Evolutionary conservation across 2,888 invertebrate species (phyloP).

Genomic region (Osedax frankpressi): DNA sequence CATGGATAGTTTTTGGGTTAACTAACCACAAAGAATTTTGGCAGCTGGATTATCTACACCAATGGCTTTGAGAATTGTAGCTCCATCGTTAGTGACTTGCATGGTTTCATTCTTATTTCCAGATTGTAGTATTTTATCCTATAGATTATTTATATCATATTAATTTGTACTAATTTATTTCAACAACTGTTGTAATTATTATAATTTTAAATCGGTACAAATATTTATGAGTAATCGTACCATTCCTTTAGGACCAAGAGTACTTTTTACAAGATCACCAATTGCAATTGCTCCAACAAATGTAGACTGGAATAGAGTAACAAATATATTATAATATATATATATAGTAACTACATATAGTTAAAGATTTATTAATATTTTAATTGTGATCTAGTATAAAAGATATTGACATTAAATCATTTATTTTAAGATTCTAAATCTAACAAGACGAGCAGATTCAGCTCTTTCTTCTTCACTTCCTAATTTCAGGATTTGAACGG

Average conservation of each 20-base stretch:
- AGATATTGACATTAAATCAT: too few species aligned
- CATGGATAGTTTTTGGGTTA: too few species aligned
- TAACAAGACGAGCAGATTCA: slow-evolving; percentile 75
- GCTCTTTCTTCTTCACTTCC: slow-evolving; percentile 96
- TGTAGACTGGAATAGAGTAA: slow-evolving; percentile 57
- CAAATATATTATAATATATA: too few species aligned
- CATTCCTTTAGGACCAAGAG: slow-evolving; percentile 98
- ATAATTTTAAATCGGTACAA: not conserved
- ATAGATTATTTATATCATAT: slow-evolving; percentile 17
- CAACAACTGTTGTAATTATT: not conserved
- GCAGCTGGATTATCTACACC: slow-evolving; percentile 98
- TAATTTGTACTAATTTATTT: not conserved
- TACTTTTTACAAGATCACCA: slow-evolving; percentile 93
- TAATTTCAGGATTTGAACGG: slow-evolving; percentile 80
- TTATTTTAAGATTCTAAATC: too few species aligned
- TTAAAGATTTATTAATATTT: too few species aligned
- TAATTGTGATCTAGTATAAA: too few species aligned
- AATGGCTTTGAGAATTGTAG: slow-evolving; percentile 86
- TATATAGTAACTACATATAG: too few species aligned
- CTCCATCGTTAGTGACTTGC: slow-evolving; percentile 96
- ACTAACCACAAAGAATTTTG: slow-evolving; percentile 73
- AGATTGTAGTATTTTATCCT: slow-evolving; percentile 52
- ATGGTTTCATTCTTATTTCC: slow-evolving; percentile 50
- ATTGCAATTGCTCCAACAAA: slow-evolving; percentile 97
- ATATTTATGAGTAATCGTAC: slow-evolving; percentile 41